A percentile compares a stretch with the other conserved stretches of the same genome.
phyloP scores from a whole-genome alignment of 2,113 vertebrate genomes.

The Sisor rabdophorus region DNA sequence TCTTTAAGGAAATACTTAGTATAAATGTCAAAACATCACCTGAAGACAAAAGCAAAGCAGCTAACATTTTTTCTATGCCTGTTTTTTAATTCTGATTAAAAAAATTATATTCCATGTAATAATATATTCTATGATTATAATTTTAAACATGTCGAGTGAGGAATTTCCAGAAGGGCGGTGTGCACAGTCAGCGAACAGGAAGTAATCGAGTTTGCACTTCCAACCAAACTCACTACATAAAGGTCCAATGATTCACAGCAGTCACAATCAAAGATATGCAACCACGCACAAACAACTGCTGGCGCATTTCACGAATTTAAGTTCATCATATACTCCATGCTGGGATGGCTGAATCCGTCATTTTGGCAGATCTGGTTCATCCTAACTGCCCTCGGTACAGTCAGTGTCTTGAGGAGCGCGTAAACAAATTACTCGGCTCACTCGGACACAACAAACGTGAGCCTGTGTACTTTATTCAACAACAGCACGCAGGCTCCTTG shows the following conservation, averaged over 20 bases:
- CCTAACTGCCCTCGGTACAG: conserved; percentile 16
- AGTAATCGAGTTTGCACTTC: conserved; percentile 17
- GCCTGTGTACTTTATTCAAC: conserved; percentile 40
- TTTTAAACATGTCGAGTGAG: not conserved
- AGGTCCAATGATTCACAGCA: conserved; percentile 19
- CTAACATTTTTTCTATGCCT: not conserved
- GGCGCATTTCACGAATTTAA: not conserved
- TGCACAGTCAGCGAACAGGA: conserved; percentile 33
- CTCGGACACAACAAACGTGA: not conserved
- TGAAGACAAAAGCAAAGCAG: not conserved
- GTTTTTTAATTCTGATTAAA: not conserved
- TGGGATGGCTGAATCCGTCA: conserved; percentile 44
- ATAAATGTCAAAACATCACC: not conserved
- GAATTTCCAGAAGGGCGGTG: conserved; percentile 43
- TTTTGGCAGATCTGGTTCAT: conserved; percentile 52
- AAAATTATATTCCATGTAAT: not conserved
- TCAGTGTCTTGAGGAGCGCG: conserved; percentile 35
- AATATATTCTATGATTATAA: not conserved
- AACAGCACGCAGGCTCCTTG: not conserved
- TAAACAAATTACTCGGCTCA: not conserved
- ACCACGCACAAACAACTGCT: not conserved
- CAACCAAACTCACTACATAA: not conserved
- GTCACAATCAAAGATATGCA: not conserved
- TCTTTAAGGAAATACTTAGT: not conserved
- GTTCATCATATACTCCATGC: not conserved